These are phyloP conservation scores for Pteria penguin DNA, from an alignment of 2,888 invertebrate genomes.

Conservation along the genomic window DNA sequence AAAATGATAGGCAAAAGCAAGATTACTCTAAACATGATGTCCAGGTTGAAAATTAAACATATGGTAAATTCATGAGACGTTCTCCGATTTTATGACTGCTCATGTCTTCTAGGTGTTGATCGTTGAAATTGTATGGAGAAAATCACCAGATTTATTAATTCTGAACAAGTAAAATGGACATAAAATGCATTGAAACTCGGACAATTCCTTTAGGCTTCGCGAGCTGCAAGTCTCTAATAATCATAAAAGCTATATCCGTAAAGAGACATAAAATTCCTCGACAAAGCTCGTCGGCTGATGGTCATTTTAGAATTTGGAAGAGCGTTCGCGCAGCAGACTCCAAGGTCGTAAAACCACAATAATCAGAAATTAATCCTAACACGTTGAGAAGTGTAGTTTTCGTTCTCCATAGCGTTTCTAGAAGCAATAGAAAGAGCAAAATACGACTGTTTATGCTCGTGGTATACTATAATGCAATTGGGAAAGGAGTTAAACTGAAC, in stretches of 20 bases:
- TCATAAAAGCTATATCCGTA: slow-evolving; percentile 35
- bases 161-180: slow-evolving; percentile 38
- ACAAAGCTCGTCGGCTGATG: slow-evolving; percentile 15
- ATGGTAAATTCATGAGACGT: slow-evolving; percentile 5
- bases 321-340: slow-evolving; percentile 4
- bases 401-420: no score
- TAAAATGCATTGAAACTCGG: slow-evolving; percentile 36
- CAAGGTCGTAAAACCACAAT: neutral
- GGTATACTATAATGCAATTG: no score
- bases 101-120: slow-evolving; percentile 17
- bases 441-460: no score
- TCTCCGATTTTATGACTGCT: slow-evolving; percentile 13
- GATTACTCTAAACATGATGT: no score
- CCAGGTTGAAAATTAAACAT: slow-evolving; percentile 7
- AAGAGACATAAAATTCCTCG: slow-evolving; percentile 29
- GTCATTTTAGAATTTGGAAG: neutral
- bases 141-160: slow-evolving; percentile 44
- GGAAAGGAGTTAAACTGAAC: no score
- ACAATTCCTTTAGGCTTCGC: slow-evolving; percentile 32
- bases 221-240: slow-evolving; percentile 20
- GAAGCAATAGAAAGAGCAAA: no score
- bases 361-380: neutral
- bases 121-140: slow-evolving; percentile 35
- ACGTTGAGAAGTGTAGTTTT: no score
- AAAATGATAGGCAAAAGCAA: no score